Evolutionary conservation across 1,140 invertebrate species (phyloP), one percentile per base, ranked within the genome.

Genomic region (Rhizoglyphus robini): DNA sequence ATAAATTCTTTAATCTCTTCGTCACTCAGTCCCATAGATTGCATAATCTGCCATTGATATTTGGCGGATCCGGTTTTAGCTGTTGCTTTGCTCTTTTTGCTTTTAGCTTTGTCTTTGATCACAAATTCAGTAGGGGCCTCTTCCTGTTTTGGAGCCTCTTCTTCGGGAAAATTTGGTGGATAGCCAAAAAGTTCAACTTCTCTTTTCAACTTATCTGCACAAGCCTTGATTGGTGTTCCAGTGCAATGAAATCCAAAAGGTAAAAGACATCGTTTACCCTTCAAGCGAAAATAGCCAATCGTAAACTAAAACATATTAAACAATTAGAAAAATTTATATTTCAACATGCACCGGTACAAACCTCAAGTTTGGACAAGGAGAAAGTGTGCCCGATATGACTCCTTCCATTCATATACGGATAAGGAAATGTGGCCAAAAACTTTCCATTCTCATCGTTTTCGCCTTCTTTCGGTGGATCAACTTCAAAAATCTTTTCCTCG

Each of bases 31-130:
- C 94, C 95, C 57, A 99, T 77, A 74, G 87, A 87, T 74, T 87
- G 79, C 96, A 99, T 99, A 58, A 99, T 99, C 76, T 98, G 87
- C 96, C 96, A 99, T 74, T 99, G 96, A 75, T 89, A 99, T 76
- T 95, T 97, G 0, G 86, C 83, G 8, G 78, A 72, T 0, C 87
- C 90, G 15, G 86, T 79, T 79, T 99, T 99, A 0, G 96, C 94
- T 1, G 86, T 81, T n/a, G 88, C 88, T 81, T 99, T 99, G 75
- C 91, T 96, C 83, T 98, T 99, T 76, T 97, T 98, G 23, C 93
- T 90, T 80, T 98, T 99, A 65, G 88, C 86, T 77, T 98, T 98
- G 75, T 99, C 91, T 76, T 89, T 90, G 27, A 75, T 76, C 27
- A 88, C 81, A 34, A 86, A 75, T 69, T 84, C 73, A 73, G 84